These are phyloP conservation scores for Phataginus tricuspis DNA, from an alignment of 2,797 vertebrate species.

Conservation along the genomic window DNA sequence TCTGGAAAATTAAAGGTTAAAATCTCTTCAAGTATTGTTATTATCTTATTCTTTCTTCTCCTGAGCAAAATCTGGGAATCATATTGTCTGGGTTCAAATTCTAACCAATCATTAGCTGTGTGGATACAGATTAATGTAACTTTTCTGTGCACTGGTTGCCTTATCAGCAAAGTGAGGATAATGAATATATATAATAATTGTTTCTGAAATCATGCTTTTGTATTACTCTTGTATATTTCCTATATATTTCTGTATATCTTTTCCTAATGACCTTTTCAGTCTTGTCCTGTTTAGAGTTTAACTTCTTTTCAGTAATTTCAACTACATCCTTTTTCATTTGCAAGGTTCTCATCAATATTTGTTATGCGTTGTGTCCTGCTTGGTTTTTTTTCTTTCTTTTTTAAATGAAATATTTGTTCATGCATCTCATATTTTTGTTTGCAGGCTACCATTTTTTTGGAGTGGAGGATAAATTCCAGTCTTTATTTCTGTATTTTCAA, in stretches of 20 bases:
- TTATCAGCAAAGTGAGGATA: background rate
- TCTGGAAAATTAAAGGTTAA: slow-evolving; percentile 34
- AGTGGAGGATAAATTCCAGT: background rate
- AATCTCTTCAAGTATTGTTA: background rate
- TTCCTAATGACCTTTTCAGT: background rate
- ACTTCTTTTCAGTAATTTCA: background rate
- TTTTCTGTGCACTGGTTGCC: background rate
- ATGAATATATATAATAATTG: background rate
- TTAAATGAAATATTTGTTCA: background rate
- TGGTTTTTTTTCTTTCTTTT: background rate
- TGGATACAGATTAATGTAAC: background rate
- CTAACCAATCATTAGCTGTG: background rate
- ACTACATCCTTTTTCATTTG: background rate
- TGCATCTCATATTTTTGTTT: background rate
- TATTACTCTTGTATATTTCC: background rate
- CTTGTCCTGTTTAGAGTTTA: background rate
- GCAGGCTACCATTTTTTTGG: background rate
- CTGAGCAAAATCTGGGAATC: background rate
- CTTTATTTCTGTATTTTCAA: background rate
- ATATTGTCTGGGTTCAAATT: background rate
- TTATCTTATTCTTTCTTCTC: background rate
- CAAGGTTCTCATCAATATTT: background rate
- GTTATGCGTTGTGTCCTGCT: background rate
- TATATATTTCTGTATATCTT: background rate
- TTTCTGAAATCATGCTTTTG: background rate